Evolutionary conservation across 53 echinoderm and acorn worm species (phyloP), one percentile per base, ranked within the genome.

Genomic region (Echinarachnius parma): DNA sequence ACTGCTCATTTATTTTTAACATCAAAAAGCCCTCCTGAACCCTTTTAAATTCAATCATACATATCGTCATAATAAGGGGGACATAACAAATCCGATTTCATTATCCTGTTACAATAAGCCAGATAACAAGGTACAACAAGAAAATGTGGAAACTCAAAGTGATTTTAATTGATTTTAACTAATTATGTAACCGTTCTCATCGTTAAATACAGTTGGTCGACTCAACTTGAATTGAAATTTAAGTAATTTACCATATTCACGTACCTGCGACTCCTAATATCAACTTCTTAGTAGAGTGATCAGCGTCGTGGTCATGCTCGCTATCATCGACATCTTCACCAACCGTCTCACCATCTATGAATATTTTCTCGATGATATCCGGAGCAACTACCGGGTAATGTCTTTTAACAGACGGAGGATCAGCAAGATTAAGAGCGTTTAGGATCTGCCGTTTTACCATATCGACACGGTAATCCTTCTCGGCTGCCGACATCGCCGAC

Each of bases 201-300:
- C n/a, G n/a, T n/a, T n/a, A n/a, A n/a, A n/a, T n/a, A n/a, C n/a
- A n/a, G n/a, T n/a, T n/a, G n/a, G n/a, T n/a, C n/a, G n/a, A n/a
- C 13, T 39, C 39, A 39, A 39, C 39, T 9, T 39, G 39, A 39
- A 39, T 39, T 39, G 39, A 39, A 13, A 39, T 39, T 13, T 13
- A 39, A 39, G 39, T 9, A 39, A 39, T 9, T 39, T 39, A n/a
- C n/a, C 5, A 30, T 16, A 1, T 34, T 42, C 3, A 15, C 30
- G 47, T 70, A 70, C 70, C 54, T 52, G 70, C 70, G 0, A 70
- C 70, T 4, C 70, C 70, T 7, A 70, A 31, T 20, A 70, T 70
- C 2, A 70, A 31, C 32, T 70, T 53, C 39, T 70, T 70, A 54
- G 22, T 53, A 15, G 5, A 26, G 24, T 34, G 23, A 49, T 4